Conservation (phyloP, 2,797 vertebrate genomes). For the Champsocephalus esox region DNA sequence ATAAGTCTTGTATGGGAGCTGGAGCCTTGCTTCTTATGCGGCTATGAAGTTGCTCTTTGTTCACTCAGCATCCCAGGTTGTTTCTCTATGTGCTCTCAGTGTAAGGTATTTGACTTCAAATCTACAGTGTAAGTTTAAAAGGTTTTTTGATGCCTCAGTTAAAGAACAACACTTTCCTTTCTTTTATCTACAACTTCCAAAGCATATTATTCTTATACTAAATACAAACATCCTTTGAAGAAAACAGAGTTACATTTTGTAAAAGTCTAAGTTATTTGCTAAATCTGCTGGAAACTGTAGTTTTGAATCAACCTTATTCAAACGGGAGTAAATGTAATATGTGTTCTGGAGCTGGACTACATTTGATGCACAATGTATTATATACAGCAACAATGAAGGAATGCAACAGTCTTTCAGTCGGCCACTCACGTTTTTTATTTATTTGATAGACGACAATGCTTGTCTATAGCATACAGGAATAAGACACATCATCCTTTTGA, state of each 20-base stretch:
- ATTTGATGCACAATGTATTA: background rate
- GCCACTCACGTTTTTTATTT: too few species aligned
- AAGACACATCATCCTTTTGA: background rate
- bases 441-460: background rate
- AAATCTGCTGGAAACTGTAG: background rate
- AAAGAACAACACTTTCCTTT: background rate
- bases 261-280: background rate
- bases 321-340: background rate
- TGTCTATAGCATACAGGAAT: too few species aligned
- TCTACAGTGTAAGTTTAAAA: background rate
- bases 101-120: conserved; percentile 1
- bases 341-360: background rate
- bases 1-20: conserved; percentile 33
- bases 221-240: background rate
- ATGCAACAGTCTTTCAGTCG: background rate
- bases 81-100: conserved; percentile 8
- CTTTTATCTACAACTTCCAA: background rate
- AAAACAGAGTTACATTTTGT: background rate
- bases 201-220: background rate
- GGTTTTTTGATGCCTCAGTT: too few species aligned
- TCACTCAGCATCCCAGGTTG: conserved; percentile 8
- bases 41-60: conserved; percentile 1
- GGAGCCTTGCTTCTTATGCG: conserved; percentile 8
- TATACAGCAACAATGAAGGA: background rate
- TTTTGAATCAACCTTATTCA: background rate